These are phyloP conservation scores for Equus przewalskii DNA, from an alignment of 2,113 vertebrate species.

Conservation along the genomic window DNA sequence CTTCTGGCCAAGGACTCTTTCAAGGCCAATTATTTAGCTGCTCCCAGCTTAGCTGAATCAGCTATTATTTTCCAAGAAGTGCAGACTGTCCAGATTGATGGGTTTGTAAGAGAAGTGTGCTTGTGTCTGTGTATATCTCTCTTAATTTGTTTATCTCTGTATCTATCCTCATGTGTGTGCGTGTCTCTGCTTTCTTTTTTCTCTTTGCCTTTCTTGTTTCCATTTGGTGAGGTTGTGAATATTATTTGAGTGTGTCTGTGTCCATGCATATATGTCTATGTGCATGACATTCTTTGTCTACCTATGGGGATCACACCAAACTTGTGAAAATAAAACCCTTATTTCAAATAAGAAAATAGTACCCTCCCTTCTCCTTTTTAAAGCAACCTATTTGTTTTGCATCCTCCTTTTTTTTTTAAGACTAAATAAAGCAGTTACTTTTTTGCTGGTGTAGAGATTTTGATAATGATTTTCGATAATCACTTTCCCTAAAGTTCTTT, in stretches of 20 bases:
- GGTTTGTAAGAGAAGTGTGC: background rate
- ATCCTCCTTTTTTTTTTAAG: background rate
- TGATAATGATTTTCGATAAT: conserved; percentile 40
- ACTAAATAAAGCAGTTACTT: background rate
- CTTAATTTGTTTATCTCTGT: background rate
- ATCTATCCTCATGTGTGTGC: background rate
- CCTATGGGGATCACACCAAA: background rate
- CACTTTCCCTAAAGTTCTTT: conserved; percentile 58
- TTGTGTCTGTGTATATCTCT: background rate
- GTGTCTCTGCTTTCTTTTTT: background rate
- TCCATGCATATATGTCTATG: background rate
- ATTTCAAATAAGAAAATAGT: background rate
- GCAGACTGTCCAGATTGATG: background rate
- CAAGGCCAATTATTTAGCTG: background rate
- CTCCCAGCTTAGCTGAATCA: conserved; percentile 18
- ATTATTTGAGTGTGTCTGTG: background rate
- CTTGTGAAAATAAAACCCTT: background rate
- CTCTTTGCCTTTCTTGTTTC: background rate
- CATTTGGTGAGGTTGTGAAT: background rate
- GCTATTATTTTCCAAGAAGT: background rate
- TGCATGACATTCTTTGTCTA: background rate
- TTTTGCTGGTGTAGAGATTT: conserved; percentile 51
- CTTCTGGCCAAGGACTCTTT: conserved; percentile 51
- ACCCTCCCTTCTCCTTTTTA: background rate
- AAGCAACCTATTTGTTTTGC: background rate